Evolutionary conservation across 2,797 vertebrate genomes (phyloP), one percentile per base, ranked within the genome.

Genomic region (Mus caroli): DNA sequence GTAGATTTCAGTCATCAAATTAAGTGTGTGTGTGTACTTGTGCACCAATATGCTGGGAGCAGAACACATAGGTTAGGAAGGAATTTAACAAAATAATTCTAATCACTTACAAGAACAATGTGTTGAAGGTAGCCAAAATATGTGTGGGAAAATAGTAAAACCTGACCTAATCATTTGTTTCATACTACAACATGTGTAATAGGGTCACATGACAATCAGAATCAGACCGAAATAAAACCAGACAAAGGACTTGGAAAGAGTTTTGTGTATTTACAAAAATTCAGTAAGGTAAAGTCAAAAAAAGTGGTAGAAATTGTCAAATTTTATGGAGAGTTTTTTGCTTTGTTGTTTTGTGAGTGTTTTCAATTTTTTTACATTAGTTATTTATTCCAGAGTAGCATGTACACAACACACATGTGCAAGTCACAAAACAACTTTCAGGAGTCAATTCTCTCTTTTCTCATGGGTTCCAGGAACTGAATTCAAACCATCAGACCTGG

Each of bases 201-300:
- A 75, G 34, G 8, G 54, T 31, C 3, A 0, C 69, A 40, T 9
- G 14, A 15, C 12, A 43, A 14, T 46, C 15, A 52, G 73, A 90
- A 91, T 88, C 34, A 93, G 37, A 88, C 50, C 78, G 93, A 79
- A 37, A 73, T n/a, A 31, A 91, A 91, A 56, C 62, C 73, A 80
- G 40, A 71, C 82, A 77, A 77, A 77, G 60, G 37, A 5, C 6
- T 62, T 0, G 58, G 31, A 80, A 79, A 88, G 15, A 20, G 37
- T 58, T 91, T 60, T 52, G 34, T 58, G 3, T 43, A 37, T 79
- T 60, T 88, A 50, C 40, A 93, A 89, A 85, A 91, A 64, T 91
- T 28, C 6, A 87, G 28, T 37, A 79, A 56, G 37, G 46, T 80
- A 73, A 92, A 89, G 34, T 80, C 43, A 85, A 50, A 92, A 50